A percentile compares a stretch with the other conserved stretches of the same genome.
Conservation (phyloP, 2,888 invertebrate genomes). For the Napeogenes sylphis region DNA sequence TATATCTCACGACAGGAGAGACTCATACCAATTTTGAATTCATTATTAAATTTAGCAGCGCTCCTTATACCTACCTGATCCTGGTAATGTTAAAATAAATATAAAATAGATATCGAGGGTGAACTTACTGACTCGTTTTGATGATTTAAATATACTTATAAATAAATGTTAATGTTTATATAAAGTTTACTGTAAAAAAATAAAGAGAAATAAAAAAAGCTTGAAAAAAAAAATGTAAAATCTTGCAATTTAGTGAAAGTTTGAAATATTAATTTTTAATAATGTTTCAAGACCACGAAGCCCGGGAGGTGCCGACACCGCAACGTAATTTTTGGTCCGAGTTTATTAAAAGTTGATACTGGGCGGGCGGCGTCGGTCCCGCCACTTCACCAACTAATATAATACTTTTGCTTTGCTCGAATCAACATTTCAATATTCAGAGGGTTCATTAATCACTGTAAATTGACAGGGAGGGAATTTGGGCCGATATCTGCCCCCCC, state of each 20-base stretch:
- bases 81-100: slow-evolving; percentile 55
- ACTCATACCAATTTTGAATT: slow-evolving; percentile 59
- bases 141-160: not conserved
- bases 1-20: slow-evolving; percentile 52
- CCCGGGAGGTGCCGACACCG: slow-evolving; percentile 28
- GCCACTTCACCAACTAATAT: slow-evolving; percentile 62
- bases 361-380: slow-evolving; percentile 35
- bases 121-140: not conserved
- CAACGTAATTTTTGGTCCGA: slow-evolving; percentile 43
- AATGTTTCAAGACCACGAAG: slow-evolving; percentile 30
- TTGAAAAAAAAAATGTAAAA: slow-evolving; percentile 19
- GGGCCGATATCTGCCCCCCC: slow-evolving; percentile 50
- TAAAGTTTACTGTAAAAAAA: not conserved
- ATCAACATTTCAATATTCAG: slow-evolving; percentile 75
- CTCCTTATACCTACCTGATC: slow-evolving; percentile 23
- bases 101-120: too few species aligned
- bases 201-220: not conserved
- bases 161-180: slow-evolving; percentile 5
- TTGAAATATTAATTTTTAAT: slow-evolving; percentile 33
- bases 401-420: slow-evolving; percentile 67
- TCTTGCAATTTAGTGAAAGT: slow-evolving; percentile 26
- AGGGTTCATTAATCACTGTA: slow-evolving; percentile 74
- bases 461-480: slow-evolving; percentile 70
- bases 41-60: slow-evolving; percentile 61
- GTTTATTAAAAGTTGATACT: slow-evolving; percentile 65